These are phyloP conservation scores for Eretmocerus hayati DNA, from an alignment of 2,888 invertebrate genomes.

Conservation along the genomic window DNA sequence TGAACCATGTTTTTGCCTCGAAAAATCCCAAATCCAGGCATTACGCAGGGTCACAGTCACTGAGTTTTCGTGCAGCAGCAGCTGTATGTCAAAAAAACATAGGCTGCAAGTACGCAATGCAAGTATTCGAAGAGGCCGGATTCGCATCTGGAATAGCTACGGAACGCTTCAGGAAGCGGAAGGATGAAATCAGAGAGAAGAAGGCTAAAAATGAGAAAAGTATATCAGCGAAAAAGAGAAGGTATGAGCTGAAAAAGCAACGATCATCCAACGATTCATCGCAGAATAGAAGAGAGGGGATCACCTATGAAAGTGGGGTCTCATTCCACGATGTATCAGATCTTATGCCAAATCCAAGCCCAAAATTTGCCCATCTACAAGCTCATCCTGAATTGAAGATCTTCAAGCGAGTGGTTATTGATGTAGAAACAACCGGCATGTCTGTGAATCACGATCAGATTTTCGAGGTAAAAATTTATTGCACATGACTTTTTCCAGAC, in stretches of 20 bases:
- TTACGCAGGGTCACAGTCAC: conserved; percentile 21
- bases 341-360: no score
- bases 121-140: conserved; percentile 6
- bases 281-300: no score
- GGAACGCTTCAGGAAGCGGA: conserved; percentile 9
- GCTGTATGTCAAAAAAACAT: conserved; percentile 8
- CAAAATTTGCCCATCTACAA: no score
- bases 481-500: no score
- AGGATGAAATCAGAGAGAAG: neutral
- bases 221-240: conserved; percentile 3
- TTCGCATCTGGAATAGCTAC: conserved; percentile 17
- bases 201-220: conserved; percentile 6
- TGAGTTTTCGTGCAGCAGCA: conserved; percentile 11
- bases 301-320: no score
- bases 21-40: conserved; percentile 18
- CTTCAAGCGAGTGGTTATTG: no score
- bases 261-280: conserved; percentile 1
- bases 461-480: no score
- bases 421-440: no score
- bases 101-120: conserved; percentile 2
- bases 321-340: no score
- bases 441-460: no score
- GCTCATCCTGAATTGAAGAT: no score
- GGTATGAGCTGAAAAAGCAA: conserved; percentile 2
- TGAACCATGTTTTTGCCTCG: conserved; percentile 13